A percentile compares a stretch with the other conserved stretches of the same genome.
These are phyloP conservation scores for Cyprinella venusta DNA, from an alignment of 2,797 vertebrate genomes.

Conservation along the genomic window DNA sequence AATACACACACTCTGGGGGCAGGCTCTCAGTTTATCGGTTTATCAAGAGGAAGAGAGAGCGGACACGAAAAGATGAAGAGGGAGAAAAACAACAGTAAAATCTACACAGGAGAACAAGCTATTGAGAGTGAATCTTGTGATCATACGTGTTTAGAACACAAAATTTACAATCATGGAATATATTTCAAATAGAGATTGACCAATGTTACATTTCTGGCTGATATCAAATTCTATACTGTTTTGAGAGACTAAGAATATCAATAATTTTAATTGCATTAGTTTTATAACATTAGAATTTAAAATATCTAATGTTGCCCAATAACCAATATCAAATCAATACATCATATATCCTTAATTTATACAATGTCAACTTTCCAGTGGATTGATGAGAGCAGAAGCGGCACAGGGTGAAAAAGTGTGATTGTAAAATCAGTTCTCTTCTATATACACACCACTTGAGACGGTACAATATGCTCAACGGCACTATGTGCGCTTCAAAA, in stretches of 20 bases:
- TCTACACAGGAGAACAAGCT: background rate
- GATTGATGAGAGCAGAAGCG: background rate
- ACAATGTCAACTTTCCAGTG: background rate
- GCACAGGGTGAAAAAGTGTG: background rate
- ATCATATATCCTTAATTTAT: background rate
- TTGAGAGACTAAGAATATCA: background rate
- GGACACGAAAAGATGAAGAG: background rate
- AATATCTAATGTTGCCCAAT: background rate
- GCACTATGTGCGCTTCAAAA: background rate
- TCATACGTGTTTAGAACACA: background rate
- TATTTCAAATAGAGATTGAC: background rate
- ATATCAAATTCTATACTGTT: background rate
- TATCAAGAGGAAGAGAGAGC: background rate
- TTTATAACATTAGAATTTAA: background rate
- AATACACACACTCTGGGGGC: background rate
- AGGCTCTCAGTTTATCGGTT: conserved; percentile 4
- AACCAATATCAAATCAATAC: background rate
- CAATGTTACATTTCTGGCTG: background rate
- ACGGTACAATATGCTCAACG: background rate
- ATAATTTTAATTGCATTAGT: too few relatives aligned
- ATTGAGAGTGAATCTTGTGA: background rate
- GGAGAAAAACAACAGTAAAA: background rate
- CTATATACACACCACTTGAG: background rate
- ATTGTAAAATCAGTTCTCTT: background rate
- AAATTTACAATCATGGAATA: background rate